phyloP scores from a whole-genome alignment of 2,888 invertebrate genomes.

The Mesodorylaimus sp. region DNA sequence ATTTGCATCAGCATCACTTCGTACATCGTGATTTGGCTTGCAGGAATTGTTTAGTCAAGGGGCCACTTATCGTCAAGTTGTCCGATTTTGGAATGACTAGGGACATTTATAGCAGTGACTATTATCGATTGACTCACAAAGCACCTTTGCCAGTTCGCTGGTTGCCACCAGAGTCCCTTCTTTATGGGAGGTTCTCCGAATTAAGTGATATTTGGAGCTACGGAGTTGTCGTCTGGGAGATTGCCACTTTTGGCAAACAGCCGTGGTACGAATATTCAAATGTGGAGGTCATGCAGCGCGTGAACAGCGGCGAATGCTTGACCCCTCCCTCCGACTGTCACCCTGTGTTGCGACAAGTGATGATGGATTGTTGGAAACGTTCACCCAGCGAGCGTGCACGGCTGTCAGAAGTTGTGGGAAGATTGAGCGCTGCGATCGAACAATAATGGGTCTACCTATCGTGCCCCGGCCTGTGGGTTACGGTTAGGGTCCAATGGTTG shows the following conservation, averaged over 20 bases:
- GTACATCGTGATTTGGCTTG: constrained; percentile 1
- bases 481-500: too few relatives aligned
- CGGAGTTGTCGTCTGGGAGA: neutral
- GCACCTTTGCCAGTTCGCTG: neutral
- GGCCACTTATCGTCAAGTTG: neutral
- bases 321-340: neutral
- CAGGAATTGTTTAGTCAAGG: neutral
- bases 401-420: neutral
- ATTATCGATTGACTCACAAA: neutral
- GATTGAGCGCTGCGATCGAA: neutral
- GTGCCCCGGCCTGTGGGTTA: too few relatives aligned
- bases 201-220: neutral
- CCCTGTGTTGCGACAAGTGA: neutral
- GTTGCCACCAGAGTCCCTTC: neutral
- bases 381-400: neutral
- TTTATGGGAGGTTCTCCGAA: neutral
- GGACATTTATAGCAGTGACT: neutral
- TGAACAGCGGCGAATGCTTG: neutral
- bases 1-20: neutral
- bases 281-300: neutral
- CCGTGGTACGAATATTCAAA: constrained; percentile 3
- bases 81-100: constrained; percentile 2
- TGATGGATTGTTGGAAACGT: neutral
- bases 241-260: neutral
- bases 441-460: too few relatives aligned